Evolutionary conservation across 2,797 vertebrate species (phyloP).

Genomic region (Coregonus sp.): DNA sequence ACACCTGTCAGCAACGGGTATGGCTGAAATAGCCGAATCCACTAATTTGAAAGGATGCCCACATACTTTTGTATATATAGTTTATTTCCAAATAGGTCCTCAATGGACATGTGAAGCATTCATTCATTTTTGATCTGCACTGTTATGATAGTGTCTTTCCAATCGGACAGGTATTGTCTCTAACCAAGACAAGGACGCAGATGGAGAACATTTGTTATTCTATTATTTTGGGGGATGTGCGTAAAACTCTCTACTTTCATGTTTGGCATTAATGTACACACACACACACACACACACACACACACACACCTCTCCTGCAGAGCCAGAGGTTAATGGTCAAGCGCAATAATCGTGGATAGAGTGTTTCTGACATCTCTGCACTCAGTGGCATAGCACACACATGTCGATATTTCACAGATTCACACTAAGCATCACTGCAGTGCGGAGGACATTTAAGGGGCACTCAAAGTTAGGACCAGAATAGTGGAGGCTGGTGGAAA

Average conservation of each 20-base stretch:
- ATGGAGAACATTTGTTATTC: neutral
- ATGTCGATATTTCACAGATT: constrained; percentile 24
- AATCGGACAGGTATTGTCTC: neutral
- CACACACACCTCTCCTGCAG: constrained; percentile 28
- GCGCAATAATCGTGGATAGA: constrained; percentile 43
- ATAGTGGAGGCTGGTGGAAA: neutral
- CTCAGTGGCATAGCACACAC: constrained; percentile 38
- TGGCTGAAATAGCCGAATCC: too few species aligned
- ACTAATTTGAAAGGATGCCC: too few species aligned
- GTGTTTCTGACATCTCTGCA: constrained; percentile 30
- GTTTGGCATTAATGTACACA: neutral
- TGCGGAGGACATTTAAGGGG: neutral
- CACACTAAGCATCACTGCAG: constrained; percentile 13
- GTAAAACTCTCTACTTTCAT: neutral
- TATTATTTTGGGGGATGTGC: neutral
- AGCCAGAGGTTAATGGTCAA: constrained; percentile 60
- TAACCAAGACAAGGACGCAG: neutral
- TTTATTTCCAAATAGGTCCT: neutral
- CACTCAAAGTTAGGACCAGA: neutral
- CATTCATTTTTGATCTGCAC: neutral
- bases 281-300: neutral
- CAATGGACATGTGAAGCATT: neutral
- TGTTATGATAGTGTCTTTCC: neutral
- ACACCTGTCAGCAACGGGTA: too few species aligned
- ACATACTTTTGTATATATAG: too few species aligned